Conservation (phyloP, 1,140 invertebrate genomes). For the Polyergus mexicanus region DNA sequence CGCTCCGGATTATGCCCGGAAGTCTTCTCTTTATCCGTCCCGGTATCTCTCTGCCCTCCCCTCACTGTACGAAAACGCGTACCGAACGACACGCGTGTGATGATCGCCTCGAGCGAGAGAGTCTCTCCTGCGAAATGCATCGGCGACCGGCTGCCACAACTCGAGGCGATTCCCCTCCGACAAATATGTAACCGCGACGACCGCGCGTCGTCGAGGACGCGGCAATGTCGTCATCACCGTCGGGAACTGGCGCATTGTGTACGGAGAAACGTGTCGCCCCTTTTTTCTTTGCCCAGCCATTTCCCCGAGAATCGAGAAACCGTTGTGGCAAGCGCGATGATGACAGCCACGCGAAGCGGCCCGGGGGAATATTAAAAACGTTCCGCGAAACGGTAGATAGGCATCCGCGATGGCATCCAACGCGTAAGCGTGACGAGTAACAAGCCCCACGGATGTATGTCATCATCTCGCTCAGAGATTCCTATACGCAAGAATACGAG, state of each 20-base stretch:
- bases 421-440: constrained; percentile 73
- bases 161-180: constrained; percentile 34
- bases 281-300: constrained; percentile 37
- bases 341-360: constrained; percentile 77
- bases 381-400: constrained; percentile 66
- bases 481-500: neutral
- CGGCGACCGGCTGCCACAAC: constrained; percentile 52
- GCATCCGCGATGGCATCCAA: constrained; percentile 52
- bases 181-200: constrained; percentile 26
- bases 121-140: constrained; percentile 22
- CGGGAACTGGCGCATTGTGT: constrained; percentile 71
- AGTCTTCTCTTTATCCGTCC: constrained; percentile 83
- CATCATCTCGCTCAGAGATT: constrained; percentile 62
- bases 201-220: constrained; percentile 34
- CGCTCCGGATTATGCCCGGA: constrained; percentile 84
- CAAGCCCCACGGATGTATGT: constrained; percentile 79
- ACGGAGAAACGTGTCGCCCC: constrained; percentile 62
- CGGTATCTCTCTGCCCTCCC: constrained; percentile 50
- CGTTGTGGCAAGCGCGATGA: constrained; percentile 68
- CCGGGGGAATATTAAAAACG: constrained; percentile 83
- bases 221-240: constrained; percentile 60
- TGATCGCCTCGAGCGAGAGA: constrained; percentile 68
- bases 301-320: neutral
- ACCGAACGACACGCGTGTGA: constrained; percentile 39
- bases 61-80: constrained; percentile 37